A percentile compares a stretch with the other conserved stretches of the same genome.
Evolutionary conservation across 1,140 invertebrate species (phyloP).

Genomic region (Oscheius sp.): DNA sequence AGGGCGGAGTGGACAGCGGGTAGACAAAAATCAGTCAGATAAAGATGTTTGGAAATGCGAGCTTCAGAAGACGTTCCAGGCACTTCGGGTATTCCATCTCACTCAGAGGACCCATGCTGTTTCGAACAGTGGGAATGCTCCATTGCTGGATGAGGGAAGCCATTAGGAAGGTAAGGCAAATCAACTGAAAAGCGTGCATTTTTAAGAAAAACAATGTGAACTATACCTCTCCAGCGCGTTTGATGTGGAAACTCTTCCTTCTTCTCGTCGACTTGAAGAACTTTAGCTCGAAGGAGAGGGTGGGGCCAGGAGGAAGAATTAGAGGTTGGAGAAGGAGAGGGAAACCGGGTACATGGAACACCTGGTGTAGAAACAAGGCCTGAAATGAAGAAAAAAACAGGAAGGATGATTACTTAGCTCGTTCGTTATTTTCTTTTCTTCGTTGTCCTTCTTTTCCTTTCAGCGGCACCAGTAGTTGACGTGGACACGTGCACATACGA

Average conservation of each 20-base stretch:
- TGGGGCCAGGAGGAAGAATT: slow-evolving; percentile 89
- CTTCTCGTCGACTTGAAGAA: slow-evolving; percentile 83
- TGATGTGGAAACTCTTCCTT: slow-evolving; percentile 72
- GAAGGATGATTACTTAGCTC: no score
- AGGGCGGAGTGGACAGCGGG: slow-evolving; percentile 85
- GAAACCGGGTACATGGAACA: slow-evolving; percentile 79
- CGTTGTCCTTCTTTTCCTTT: slow-evolving; percentile 20
- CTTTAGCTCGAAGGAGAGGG: slow-evolving; percentile 95
- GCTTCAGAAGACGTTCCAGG: slow-evolving; percentile 67
- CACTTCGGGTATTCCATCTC: slow-evolving; percentile 74
- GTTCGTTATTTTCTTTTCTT: neutral
- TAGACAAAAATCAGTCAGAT: slow-evolving; percentile 97
- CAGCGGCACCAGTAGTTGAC: slow-evolving; percentile 78
- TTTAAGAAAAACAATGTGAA: no score
- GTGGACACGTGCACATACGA: slow-evolving; percentile 93
- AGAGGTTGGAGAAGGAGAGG: slow-evolving; percentile 79
- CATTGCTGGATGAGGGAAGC: slow-evolving; percentile 93
- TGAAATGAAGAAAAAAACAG: slow-evolving; percentile 28
- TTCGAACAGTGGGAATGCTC: slow-evolving; percentile 93
- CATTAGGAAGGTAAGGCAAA: slow-evolving; percentile 75
- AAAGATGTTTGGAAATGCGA: slow-evolving; percentile 87
- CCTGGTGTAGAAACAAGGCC: slow-evolving; percentile 17
- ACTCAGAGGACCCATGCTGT: slow-evolving; percentile 87
- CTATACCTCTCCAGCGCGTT: slow-evolving; percentile 62
- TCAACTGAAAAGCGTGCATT: no score